Evolutionary conservation across 2,888 invertebrate genomes (phyloP).

Genomic region (Ormyrus pomaceus): DNA sequence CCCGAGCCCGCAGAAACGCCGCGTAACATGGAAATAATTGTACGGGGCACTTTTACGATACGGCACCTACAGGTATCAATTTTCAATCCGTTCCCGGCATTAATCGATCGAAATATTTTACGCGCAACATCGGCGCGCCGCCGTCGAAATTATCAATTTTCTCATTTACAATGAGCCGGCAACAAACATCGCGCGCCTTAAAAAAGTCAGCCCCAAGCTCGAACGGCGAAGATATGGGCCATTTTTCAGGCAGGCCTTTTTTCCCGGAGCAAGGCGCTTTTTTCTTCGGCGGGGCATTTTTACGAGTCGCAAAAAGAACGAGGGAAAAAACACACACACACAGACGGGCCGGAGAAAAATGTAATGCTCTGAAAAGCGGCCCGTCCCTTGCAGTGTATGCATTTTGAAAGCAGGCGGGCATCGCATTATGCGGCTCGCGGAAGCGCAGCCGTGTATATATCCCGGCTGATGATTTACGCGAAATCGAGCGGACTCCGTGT

Average conservation of each 20-base stretch:
- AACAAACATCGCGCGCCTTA: conserved; percentile 15
- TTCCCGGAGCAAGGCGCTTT: conserved; percentile 10
- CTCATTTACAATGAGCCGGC: conserved; percentile 1
- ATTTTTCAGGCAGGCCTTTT: conserved; percentile 3
- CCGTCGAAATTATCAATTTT: conserved; percentile 20
- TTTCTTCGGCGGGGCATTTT: not conserved
- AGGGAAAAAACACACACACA: too few species aligned
- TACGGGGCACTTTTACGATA: not conserved
- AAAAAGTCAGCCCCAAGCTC: not conserved
- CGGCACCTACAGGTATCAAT: conserved; percentile 10
- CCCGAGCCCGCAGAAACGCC: too few species aligned
- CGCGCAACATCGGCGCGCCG: too few species aligned
- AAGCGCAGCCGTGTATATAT: not conserved
- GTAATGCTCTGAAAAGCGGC: not conserved
- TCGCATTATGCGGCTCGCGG: conserved; percentile 24
- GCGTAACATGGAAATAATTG: too few species aligned
- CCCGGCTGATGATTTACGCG: conserved; percentile 49
- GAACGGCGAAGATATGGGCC: not conserved
- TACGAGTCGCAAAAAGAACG: not conserved
- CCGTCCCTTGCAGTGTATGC: conserved; percentile 8
- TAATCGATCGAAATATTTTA: conserved; percentile 15
- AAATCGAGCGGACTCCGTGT: conserved; percentile 50
- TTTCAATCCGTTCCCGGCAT: conserved; percentile 6
- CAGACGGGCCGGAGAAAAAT: too few species aligned
- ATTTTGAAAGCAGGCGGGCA: conserved; percentile 13